Evolutionary conservation across 2,888 invertebrate genomes (phyloP), one percentile per base, ranked within the genome.

Genomic region (Camponotus fellah): DNA sequence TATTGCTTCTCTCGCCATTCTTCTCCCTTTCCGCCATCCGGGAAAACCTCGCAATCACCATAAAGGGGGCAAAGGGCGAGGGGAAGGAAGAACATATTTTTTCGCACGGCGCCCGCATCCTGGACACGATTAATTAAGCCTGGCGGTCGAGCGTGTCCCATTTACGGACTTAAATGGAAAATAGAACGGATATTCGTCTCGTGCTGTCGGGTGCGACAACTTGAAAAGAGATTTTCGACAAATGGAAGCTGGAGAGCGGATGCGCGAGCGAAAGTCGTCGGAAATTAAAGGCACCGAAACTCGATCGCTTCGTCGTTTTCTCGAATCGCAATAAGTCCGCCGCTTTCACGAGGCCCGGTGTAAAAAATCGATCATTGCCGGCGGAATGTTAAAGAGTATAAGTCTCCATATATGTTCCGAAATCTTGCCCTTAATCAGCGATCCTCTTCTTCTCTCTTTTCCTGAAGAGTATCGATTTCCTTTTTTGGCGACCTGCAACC

Each of bases 61-160:
- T 8, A 53, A 53, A 53, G n/a, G n/a, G 56, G 49, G n/a, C 26
- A 40, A 53, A 34, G 37, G 9, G n/a, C 60, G 3, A 34, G 40
- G 3, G 58, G 34, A 26, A 58, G 64, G 40, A 12, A n/a, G 37
- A 66, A 56, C 58, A 65, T 58, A 76, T 82, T 85, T 88, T 60
- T 86, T 88, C 85, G 82, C 85, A 76, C 83, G 79, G 34, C 65
- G 82, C 71, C 82, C 83, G 79, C 89, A 83, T 87, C 82, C 83
- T 85, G 64, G 85, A 82, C 83, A 77, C 85, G 88, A 88, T 86
- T 87, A 88, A 88, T 89, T 89, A 89, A 86, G 87, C 58, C 83
- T 80, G 76, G 79, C 84, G 82, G 66, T 79, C 82, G 65, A 85
- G 85, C 87, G 86, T 87, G 88, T 82, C 85, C 86, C 71, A 87